A percentile compares a stretch with the other conserved stretches of the same genome.
Evolutionary conservation across 2,113 vertebrate species (phyloP).

Genomic region (Nycticebus coucang): DNA sequence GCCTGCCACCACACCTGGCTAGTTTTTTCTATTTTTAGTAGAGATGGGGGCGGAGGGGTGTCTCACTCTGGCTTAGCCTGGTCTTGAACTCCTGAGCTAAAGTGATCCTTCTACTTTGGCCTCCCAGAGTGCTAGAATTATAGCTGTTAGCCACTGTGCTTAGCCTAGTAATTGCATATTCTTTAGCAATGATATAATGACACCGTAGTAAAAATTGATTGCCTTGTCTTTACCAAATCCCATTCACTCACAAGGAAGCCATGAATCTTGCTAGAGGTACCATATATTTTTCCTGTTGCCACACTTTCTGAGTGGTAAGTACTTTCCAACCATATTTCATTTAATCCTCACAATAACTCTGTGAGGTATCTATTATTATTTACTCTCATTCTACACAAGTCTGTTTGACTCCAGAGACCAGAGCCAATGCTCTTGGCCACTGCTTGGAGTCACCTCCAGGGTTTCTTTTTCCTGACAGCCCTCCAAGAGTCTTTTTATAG

Average conservation of each 20-base stretch:
- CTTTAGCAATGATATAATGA: slow-evolving; percentile 30
- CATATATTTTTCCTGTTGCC: background rate
- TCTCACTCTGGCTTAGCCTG: too few relatives aligned
- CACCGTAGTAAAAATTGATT: background rate
- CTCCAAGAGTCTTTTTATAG: background rate
- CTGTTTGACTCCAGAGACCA: background rate
- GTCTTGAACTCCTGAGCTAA: too few relatives aligned
- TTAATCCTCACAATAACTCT: background rate
- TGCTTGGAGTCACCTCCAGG: background rate
- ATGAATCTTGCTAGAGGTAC: background rate
- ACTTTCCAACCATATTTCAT: background rate
- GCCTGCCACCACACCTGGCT: too few relatives aligned
- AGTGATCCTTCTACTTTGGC: too few relatives aligned
- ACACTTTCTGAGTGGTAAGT: background rate
- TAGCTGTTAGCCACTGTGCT: too few relatives aligned
- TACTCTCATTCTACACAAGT: background rate
- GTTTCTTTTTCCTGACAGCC: background rate
- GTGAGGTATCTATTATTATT: background rate
- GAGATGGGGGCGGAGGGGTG: too few relatives aligned
- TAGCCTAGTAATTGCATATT: background rate
- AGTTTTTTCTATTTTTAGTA: too few relatives aligned
- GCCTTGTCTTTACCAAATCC: background rate
- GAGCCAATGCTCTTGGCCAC: background rate
- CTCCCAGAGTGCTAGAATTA: too few relatives aligned
- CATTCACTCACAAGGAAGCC: background rate